Base-by-base conservation (phyloP, 2,113 vertebrate species). In the Setophaga petechia region DNA sequence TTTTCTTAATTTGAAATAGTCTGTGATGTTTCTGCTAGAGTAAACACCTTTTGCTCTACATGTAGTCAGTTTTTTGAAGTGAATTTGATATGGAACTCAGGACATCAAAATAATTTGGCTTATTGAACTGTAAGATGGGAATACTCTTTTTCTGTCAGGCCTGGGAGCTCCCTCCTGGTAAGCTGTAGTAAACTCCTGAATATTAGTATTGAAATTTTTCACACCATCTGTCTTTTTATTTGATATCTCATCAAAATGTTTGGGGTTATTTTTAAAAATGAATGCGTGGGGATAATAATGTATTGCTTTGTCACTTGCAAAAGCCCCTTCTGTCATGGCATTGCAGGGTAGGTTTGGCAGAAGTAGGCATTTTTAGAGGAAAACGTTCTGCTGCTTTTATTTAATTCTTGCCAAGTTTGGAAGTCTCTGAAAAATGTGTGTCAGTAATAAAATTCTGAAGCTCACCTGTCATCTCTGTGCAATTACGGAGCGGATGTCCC, bases 21-120 rank as follows among this genome's bases (percentile, higher is more conserved):
- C 37, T 92, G 43, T 92, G 65, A 25, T 89, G 39, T 89, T 94
- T 84, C 39, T 96, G 57, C 84, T 91, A n/a, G 14, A 74, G 68
- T 93, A 84, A 93, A 93, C 51, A 62, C 27, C 21, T 74, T 86
- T 86, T 88, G 31, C 68, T 80, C 51, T 84, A 39, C 11, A 6
- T 23, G 25, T 28, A 68, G 62, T 65, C 54, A 73, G 2, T 35
- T 74, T 88, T 83, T 54, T 77, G 43, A n/a, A 86, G 39, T 49
- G 75, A 83, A 20, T 92, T 86, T 77, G 75, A 55, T 71, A 28
- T 27, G 43, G 59, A 10, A 86, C 63, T 77, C 18, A 11, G 33
- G 28, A 30, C 46, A 59, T 81, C 43, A 51, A 73, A 94, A 93
- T 12, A 8, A 33, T 71, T 86, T 77, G 51, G 18, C 25, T 86